phyloP scores from a whole-genome alignment of 2,888 invertebrate species.

The Cepaea hortensis region DNA sequence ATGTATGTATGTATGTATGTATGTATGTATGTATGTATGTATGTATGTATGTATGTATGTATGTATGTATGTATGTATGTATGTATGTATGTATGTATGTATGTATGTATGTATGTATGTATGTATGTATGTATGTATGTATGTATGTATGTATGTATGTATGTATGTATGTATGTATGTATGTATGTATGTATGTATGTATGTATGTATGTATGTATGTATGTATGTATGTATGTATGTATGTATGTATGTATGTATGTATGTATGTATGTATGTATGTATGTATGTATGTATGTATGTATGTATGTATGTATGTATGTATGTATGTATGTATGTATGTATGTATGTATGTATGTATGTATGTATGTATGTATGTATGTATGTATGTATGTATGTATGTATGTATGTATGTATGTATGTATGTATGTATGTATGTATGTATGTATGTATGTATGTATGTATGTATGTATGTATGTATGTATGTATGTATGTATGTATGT shows the following conservation, averaged over 20 bases:
- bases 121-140: constrained; percentile 21
- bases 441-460: constrained; percentile 8
- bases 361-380: constrained; percentile 12
- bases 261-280: neutral
- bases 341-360: constrained; percentile 5
- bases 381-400: constrained; percentile 2
- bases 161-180: constrained; percentile 41
- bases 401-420: constrained; percentile 21
- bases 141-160: constrained; percentile 37
- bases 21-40: constrained; percentile 12
- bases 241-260: constrained; percentile 4
- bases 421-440: constrained; percentile 23
- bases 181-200: neutral
- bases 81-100: constrained; percentile 23
- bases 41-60: constrained; percentile 2
- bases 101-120: constrained; percentile 8
- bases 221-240: neutral
- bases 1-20: constrained; percentile 5
- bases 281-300: constrained; percentile 9
- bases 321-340: constrained; percentile 4
- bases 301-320: constrained; percentile 11
- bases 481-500: constrained; percentile 37
- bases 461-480: constrained; percentile 21
- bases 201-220: too few relatives aligned
- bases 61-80: constrained; percentile 21